Base-by-base conservation (phyloP, 2,797 vertebrate genomes). In the Alauda arvensis region DNA sequence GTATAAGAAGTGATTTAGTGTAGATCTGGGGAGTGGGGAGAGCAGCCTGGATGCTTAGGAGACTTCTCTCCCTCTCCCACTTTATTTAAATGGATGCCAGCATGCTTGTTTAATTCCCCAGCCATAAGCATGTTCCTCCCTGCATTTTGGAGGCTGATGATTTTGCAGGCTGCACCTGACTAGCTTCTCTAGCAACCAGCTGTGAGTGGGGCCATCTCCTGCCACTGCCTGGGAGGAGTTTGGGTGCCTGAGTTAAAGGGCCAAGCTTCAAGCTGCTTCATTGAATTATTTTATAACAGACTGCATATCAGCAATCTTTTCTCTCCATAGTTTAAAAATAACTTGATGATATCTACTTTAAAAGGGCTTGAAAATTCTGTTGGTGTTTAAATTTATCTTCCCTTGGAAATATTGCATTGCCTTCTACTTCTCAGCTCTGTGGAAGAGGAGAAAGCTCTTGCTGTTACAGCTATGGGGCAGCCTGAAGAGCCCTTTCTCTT, bases 351-450 rank as follows among this genome's bases (percentile, higher is more conserved):
- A 81, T 49, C 65, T 68, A 62, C 51, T 77, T 78, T 88, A 34
- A 15, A 39, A 63, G 56, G 49, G 67, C 51, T 67, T 76, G 60
- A 79, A 77, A 70, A 74, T 51, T 84, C 56, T 68, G 19, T 49
- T 83, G 65, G 46, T 37, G 46, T 91, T 91, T 85, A 52, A 56
- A 67, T 88, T 55, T 87, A 34, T 70, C 45, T 88, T 83, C 9
- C 14, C 24, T 72, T 42, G 65, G 45, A 88, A 88, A 29, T 23
- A 14, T 4, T 76, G 69, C 63, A 34, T 53, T 85, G 40, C 63
- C 49, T 91, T 88, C 0, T 3, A 42, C 45, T 83, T 66, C 51
- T 65, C 42, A 51, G 74, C 42, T 85, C 5, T 42, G 25, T 26
- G 29, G 26, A 70, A 43, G 21, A 37, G 31, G 57, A 42, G 70